These are phyloP conservation scores for Picus viridis DNA, from an alignment of 2,797 vertebrate species.

Conservation along the genomic window DNA sequence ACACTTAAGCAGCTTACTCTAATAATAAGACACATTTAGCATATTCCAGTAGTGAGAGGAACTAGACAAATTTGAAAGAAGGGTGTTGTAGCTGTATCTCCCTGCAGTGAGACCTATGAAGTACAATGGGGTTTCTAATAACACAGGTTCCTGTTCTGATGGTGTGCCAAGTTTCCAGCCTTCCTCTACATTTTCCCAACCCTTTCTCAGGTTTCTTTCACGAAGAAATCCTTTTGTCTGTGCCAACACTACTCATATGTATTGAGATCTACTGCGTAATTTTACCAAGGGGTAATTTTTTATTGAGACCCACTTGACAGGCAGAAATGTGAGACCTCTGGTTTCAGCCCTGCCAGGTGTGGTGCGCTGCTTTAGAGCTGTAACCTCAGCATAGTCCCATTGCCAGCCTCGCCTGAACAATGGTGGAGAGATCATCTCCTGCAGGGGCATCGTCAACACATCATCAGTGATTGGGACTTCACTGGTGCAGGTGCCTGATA, in stretches of 20 bases:
- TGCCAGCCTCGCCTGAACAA: rapidly evolving
- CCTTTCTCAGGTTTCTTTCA: constrained; percentile 14
- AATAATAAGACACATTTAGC: neutral
- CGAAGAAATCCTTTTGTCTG: constrained; percentile 15
- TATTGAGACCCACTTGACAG: neutral
- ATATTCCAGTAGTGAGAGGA: neutral
- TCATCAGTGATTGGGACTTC: neutral
- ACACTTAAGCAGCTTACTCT: neutral
- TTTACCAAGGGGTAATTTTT: constrained; percentile 24
- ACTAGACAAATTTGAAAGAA: neutral
- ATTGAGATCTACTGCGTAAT: neutral
- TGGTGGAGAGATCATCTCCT: neutral
- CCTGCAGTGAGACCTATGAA: neutral
- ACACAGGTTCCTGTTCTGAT: neutral
- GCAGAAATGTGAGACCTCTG: neutral
- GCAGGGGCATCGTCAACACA: rapidly evolving
- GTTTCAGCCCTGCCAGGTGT: neutral
- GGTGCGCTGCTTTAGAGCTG: rapidly evolving
- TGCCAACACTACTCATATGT: neutral
- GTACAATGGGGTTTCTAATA: neutral
- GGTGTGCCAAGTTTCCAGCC: neutral
- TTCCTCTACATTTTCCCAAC: neutral
- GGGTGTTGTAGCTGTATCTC: neutral
- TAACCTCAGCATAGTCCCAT: neutral
- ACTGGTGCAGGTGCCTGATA: neutral